Base-by-base conservation (phyloP, 2,797 vertebrate genomes). In the Kryptolebias ocellatus region DNA sequence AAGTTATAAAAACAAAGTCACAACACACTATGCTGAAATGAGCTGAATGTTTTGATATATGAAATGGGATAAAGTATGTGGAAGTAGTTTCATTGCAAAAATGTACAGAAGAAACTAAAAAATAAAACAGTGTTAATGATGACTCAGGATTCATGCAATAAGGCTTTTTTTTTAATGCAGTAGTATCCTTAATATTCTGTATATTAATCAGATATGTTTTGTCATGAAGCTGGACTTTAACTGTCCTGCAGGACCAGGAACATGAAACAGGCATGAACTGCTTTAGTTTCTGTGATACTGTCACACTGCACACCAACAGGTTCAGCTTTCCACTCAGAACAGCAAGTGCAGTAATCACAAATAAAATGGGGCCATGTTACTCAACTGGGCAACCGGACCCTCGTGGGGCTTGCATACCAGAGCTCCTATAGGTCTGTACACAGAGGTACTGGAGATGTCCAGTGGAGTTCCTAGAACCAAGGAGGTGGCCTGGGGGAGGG, bases 401-500 rank as follows among this genome's bases (percentile, higher is more conserved):
- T 70, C 56, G 75, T 60, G 78, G 69, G 80, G 70, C 60, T 87
- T 66, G 86, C 90, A 92, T 93, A 89, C 92, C 93, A 90, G 79
- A 88, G 84, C 85, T 86, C 85, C 87, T 90, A 89, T 90, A 89
- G 86, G 83, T 87, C 83, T 84, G 85, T 80, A 87, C 85, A 89
- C 78, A 77, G 87, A 83, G 89, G 82, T 84, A 74, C 87, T 78
- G 83, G 73, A 61, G 73, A 79, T 80, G 81, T 87, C 89, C 85
- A 86, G 85, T 86, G 44, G 83, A 91, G 89, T 93, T 93, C 92
- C 72, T 83, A 86, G 92, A 93, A 93, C 84, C 52, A 67, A 85
- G 83, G 85, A 90, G 87, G 82, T 74, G 80, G 79, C 73, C 75
- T 10, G 50, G 78, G 79, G 75, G 86, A 82, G 76, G 78, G 78